Percentiles rank a stretch among this genome's conserved stretches.
Conservation (phyloP, 2,797 vertebrate genomes). For the Dicrostonyx torquatus region DNA sequence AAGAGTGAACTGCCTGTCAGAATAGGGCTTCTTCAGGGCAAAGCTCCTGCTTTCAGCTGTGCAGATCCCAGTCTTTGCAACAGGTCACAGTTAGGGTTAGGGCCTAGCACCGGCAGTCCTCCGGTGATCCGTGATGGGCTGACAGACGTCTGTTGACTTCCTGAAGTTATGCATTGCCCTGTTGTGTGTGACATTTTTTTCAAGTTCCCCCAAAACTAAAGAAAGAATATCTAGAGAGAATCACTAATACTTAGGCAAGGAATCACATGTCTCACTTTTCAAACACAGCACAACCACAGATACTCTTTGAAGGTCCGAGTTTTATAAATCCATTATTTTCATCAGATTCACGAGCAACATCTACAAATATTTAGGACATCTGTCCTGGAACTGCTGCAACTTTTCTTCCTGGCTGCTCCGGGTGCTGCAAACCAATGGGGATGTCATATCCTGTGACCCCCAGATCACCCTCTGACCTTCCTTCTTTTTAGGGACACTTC, state of each 20-base stretch:
- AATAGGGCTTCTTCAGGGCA: neutral
- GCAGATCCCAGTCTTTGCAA: neutral
- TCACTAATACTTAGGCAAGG: slow-evolving; percentile 53
- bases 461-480: neutral
- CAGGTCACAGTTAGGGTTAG: neutral
- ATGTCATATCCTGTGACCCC: neutral
- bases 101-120: neutral
- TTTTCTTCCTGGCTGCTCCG: neutral
- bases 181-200: slow-evolving; percentile 11
- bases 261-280: slow-evolving; percentile 69
- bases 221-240: slow-evolving; percentile 70
- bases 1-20: slow-evolving; percentile 22
- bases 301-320: neutral
- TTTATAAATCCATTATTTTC: slow-evolving; percentile 58
- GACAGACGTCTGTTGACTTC: neutral
- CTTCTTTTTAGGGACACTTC: neutral
- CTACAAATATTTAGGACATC: slow-evolving; percentile 17
- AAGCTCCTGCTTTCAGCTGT: neutral
- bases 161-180: slow-evolving; percentile 27
- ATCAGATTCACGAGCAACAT: slow-evolving; percentile 38
- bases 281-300: slow-evolving; percentile 39
- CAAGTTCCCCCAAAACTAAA: slow-evolving; percentile 24
- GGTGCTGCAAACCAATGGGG: neutral
- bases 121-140: neutral
- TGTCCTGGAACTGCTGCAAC: neutral